A percentile compares a stretch with the other conserved stretches of the same genome.
Conservation (phyloP, 2,888 invertebrate species). For the Chloroclystis v-ata region DNA sequence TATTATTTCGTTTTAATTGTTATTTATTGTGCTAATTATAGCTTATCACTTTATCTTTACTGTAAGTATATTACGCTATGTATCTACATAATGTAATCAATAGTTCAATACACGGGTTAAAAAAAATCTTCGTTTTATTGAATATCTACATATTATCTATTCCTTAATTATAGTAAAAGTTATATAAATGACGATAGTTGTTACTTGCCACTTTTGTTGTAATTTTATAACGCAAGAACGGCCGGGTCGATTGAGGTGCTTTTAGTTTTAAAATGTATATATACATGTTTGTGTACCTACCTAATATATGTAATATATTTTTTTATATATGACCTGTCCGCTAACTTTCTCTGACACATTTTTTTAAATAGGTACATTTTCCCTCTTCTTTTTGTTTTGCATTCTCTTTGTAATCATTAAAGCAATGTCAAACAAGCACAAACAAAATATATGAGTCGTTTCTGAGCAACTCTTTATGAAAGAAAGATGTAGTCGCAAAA, state of each 20-base stretch:
- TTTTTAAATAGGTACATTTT: no score
- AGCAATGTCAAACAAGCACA: background rate
- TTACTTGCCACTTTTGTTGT: no score
- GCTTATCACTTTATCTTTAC: background rate
- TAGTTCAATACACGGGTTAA: conserved; percentile 24
- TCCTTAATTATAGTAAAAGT: no score
- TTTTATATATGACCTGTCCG: no score
- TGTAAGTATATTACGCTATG: conserved; percentile 10
- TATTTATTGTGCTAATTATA: no score
- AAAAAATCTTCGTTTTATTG: conserved; percentile 2
- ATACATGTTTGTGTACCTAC: background rate
- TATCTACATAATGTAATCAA: conserved; percentile 18
- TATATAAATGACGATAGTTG: no score
- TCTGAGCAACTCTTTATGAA: conserved; percentile 11
- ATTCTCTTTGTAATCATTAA: background rate
- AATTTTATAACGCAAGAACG: no score
- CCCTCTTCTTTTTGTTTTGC: background rate
- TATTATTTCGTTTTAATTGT: no score
- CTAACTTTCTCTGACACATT: no score
- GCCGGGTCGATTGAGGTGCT: no score
- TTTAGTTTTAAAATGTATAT: no score
- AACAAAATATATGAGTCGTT: conserved; percentile 4
- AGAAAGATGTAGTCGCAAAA: conserved; percentile 1
- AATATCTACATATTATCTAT: background rate
- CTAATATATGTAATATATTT: no score